Base-by-base conservation (phyloP, 2,113 vertebrate species). In the Xiphophorus maculatus region DNA sequence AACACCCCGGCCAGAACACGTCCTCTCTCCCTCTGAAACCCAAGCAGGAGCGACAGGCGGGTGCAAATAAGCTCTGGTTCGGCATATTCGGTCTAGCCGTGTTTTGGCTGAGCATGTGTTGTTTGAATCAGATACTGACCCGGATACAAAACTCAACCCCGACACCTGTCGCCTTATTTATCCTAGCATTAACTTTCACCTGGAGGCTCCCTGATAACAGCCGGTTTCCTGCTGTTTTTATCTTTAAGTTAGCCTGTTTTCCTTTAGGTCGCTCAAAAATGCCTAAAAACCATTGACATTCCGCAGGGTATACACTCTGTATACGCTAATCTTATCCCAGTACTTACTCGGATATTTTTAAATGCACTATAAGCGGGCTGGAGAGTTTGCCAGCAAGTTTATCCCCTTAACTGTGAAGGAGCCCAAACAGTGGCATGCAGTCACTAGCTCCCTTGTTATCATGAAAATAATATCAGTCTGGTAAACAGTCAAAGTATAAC, bases 341-440 rank as follows among this genome's bases (percentile, higher is more conserved):
- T 78, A 83, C 84, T 77, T 83, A 81, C 65, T 35, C 17, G 42
- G 87, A 33, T 93, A 88, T 90, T 88, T 92, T 86, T 90, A 85
- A 77, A 84, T 66, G 5, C 5, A 28, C 88, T 92, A 91, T 88
- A 89, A 84, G 85, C 88, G 90, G 90, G 76, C 27, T 35, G 71
- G 48, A 79, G 68, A 69, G 14, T 78, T 84, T 71, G 67, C 67
- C 72, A 42, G 66, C 40, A 60, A 66, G 69, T 54, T 69, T 73
- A 66, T 63, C 62, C 15, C 19, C 7, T 12, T 40, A 70, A 69
- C 69, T 73, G 11, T 40, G 22, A 71, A 17, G 27, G 7, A 42
- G 13, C n/a, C 25, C 14, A 35, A 66, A 66, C 13, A 37, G 48
- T 22, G 7, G 1, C 51, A 10, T 58, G 25, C 25, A 25, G 8